Evolutionary conservation across 2,113 vertebrate species (phyloP), one percentile per base, ranked within the genome.

Genomic region (Echinops telfairi): DNA sequence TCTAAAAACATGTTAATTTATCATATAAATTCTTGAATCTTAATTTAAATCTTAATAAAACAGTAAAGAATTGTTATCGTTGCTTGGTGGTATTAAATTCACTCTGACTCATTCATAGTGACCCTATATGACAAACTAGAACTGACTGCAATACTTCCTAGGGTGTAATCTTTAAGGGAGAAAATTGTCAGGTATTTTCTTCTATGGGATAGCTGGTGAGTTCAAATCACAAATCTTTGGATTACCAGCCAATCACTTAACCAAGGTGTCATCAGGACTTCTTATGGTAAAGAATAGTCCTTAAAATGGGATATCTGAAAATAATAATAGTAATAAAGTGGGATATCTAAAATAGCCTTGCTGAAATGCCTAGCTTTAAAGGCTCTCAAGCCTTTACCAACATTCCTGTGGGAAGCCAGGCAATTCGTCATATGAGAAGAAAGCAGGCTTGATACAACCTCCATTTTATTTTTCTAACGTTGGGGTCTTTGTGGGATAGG

Each of bases 391-490:
- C 1, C 14, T 78, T 53, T 79, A 38, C 3, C 64, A 53, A 53
- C 12, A 9, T 58, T 53, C 40, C 38, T 31, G 29, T 78, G 71
- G 15, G 33, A 78, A 92, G 89, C 64, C 66, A 75, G 31, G 29
- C 15, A 36, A 66, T 78, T 82, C 47, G 23, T 38, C 29, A 62
- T 43, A 68, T 19, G 29, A 80, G 31, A 91, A 94, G 31, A 94
- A 87, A 85, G 22, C 36, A 78, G 10, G 2, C 20, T 71, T 62
- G 22, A 57, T n/a, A 81, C 23, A 71, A 23, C 83, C 36, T 29
- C 31, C 29, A 3, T 66, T 92, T 83, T 77, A 75, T 83, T 94
- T 94, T 82, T 86, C 64, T 70, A 60, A 75, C 25, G 83, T 78
- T 40, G 79, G 57, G 40, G 31, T 31, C 23, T 82, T 57, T 36